phyloP scores from a whole-genome alignment of 2,888 invertebrate species.

The Apodemia hepburni region DNA sequence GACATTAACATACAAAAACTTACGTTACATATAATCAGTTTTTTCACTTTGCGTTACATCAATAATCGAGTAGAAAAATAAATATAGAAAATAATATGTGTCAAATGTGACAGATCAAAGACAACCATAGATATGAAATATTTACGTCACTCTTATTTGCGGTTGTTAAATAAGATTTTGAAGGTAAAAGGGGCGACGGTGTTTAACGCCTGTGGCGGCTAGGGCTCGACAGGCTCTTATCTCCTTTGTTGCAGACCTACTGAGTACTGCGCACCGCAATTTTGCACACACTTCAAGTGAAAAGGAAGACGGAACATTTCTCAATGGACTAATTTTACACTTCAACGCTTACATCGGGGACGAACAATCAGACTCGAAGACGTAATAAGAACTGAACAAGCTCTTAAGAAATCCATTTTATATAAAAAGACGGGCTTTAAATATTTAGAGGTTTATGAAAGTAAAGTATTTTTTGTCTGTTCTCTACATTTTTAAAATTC shows the following conservation, averaged over 20 bases:
- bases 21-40: too few species aligned
- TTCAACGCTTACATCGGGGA: constrained; percentile 37
- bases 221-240: constrained; percentile 28
- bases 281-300: constrained; percentile 34
- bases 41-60: too few species aligned
- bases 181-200: constrained; percentile 10
- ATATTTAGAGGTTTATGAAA: background rate
- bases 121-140: background rate
- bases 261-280: constrained; percentile 36
- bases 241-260: constrained; percentile 33
- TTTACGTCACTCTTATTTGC: background rate
- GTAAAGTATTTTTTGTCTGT: background rate
- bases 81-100: too few species aligned
- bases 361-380: constrained; percentile 20
- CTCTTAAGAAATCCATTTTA: constrained; percentile 12
- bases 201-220: constrained; percentile 29
- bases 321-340: constrained; percentile 52
- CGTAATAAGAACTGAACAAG: constrained; percentile 13
- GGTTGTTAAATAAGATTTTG: constrained; percentile 2
- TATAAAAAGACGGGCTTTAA: background rate
- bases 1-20: too few species aligned
- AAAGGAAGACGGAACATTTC: constrained; percentile 39
- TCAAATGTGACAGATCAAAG: background rate
- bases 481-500: too few species aligned
- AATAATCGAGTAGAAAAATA: too few species aligned